phyloP scores from a whole-genome alignment of 2,113 vertebrate genomes.

The Plectropomus leopardus region DNA sequence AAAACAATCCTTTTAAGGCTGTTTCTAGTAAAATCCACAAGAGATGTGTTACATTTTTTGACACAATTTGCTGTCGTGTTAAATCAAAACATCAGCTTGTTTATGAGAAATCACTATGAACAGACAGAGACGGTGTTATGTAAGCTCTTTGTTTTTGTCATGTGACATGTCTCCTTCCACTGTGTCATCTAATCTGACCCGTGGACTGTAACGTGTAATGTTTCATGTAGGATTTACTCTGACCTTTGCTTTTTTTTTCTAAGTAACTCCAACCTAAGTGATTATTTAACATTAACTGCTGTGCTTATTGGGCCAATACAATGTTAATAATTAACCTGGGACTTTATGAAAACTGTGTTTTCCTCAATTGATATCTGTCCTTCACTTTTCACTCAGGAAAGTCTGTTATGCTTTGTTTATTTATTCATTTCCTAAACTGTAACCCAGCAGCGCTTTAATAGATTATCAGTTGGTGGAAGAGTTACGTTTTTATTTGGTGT shows the following conservation, averaged over 20 bases:
- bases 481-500: conserved; percentile 8
- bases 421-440: not conserved
- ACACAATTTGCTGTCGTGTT: not conserved
- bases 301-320: not conserved
- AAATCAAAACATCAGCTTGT: conserved; percentile 7
- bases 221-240: conserved; percentile 8
- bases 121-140: conserved; percentile 3
- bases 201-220: conserved; percentile 10
- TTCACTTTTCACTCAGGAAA: not conserved
- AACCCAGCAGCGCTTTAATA: not conserved
- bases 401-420: not conserved
- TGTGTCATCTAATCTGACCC: conserved; percentile 34
- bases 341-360: not conserved
- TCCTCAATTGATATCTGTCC: not conserved
- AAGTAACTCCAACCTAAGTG: not conserved
- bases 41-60: conserved; percentile 2
- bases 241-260: conserved; percentile 35
- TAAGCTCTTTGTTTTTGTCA: conserved; percentile 27
- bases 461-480: conserved; percentile 12
- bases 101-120: not conserved
- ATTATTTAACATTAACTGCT: not conserved
- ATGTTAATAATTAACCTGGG: not conserved
- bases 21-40: conserved; percentile 28
- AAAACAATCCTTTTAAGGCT: conserved; percentile 44
- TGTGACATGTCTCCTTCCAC: conserved; percentile 10